These are phyloP conservation scores for Geotrupes spiniger DNA, from an alignment of 2,888 invertebrate genomes.

Conservation along the genomic window DNA sequence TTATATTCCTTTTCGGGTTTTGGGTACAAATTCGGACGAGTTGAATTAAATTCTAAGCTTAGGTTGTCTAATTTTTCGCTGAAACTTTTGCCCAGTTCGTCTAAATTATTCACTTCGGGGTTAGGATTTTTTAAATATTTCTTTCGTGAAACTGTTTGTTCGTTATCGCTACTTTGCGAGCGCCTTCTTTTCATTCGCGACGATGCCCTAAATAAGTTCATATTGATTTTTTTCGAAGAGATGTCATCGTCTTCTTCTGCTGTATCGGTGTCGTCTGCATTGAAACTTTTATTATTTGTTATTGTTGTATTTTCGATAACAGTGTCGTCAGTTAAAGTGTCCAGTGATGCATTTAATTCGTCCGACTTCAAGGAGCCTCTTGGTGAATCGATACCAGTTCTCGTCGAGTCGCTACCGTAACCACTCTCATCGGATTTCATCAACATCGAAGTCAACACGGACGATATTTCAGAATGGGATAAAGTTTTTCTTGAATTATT, in stretches of 20 bases:
- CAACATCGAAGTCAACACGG: slow-evolving; percentile 30
- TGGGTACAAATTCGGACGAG: slow-evolving; percentile 12
- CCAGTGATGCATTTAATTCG: slow-evolving; percentile 49
- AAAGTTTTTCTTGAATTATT: slow-evolving; percentile 35
- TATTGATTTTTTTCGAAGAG: background rate
- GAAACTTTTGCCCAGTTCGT: slow-evolving; percentile 35
- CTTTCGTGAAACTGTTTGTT: slow-evolving; percentile 22
- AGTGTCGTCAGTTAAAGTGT: slow-evolving; percentile 29
- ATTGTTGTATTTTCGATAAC: background rate
- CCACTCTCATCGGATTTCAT: slow-evolving; percentile 56
- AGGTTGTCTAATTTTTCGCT: slow-evolving; percentile 34
- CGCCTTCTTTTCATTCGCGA: slow-evolving; percentile 23
- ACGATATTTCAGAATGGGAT: slow-evolving; percentile 40
- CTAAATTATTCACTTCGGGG: slow-evolving; percentile 26
- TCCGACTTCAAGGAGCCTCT: slow-evolving; percentile 6
- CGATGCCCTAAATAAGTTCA: slow-evolving; percentile 2
- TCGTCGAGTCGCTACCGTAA: slow-evolving; percentile 54
- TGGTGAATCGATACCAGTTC: slow-evolving; percentile 51
- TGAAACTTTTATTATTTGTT: slow-evolving; percentile 15
- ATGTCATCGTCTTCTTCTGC: slow-evolving; percentile 36
- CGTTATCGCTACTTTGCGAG: slow-evolving; percentile 24
- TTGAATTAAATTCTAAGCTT: slow-evolving; percentile 26
- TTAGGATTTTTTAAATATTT: slow-evolving; percentile 14
- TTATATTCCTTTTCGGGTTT: slow-evolving; percentile 39
- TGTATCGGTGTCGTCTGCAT: slow-evolving; percentile 37